Evolutionary conservation across 2,797 vertebrate species (phyloP), one percentile per base, ranked within the genome.

Genomic region (Siniperca scherzeri): DNA sequence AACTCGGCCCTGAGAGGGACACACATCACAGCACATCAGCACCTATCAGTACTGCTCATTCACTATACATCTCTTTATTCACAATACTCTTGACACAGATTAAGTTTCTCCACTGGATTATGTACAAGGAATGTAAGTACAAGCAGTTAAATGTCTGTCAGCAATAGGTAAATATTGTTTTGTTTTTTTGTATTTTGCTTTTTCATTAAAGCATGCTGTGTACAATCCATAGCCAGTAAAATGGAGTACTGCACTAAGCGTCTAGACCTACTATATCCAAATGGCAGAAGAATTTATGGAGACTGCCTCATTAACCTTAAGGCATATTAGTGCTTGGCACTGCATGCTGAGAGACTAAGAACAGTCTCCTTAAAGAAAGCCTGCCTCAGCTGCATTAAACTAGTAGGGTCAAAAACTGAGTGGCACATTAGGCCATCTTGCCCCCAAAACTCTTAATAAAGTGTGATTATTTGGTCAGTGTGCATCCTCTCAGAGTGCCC

Each of bases 221-320:
- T 86, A 87, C 77, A 87, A 82, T 88, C 83, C 84, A 87, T 60
- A 86, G 78, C 82, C 85, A 89, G 84, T 89, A 80, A 88, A 88
- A 81, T 83, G 83, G 76, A 81, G 74, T 89, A 88, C 91, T 89
- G 82, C 82, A 80, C 77, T 89, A 90, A 92, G 91, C 78, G 60
- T 93, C 92, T 92, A 91, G 88, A 92, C 88, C 81, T 78, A 70
- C 87, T 83, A 77, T 70, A 89, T 90, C 91, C 91, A 92, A 93
- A 93, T 91, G 93, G 89, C 78, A 92, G 81, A 88, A 92, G 78
- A 91, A 94, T 93, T 92, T 94, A 95, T 94, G 92, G 89, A 91
- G 87, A 88, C 82, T 85, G 86, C 90, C 93, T 95, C 93, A 94
- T 95, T 93, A 94, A 94, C 93, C 90, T 91, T 81, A 92, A 92